These are phyloP conservation scores for Thecocarcelia acutangulata DNA, from an alignment of 2,888 invertebrate species.

Conservation along the genomic window DNA sequence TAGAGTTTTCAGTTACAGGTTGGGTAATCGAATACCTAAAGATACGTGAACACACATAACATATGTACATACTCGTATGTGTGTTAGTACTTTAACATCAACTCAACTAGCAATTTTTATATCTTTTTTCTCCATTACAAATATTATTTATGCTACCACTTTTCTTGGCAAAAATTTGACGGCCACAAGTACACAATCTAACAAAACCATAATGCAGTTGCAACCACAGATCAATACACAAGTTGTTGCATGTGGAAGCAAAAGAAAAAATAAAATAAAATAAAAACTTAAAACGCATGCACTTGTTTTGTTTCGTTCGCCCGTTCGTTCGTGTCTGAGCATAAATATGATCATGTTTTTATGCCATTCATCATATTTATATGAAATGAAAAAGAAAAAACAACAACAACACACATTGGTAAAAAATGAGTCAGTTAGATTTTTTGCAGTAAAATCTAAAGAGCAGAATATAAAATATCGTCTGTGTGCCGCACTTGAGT, in stretches of 20 bases:
- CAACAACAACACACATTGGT: neutral
- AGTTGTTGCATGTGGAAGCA: slow-evolving; percentile 33
- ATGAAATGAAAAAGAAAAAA: slow-evolving; percentile 17
- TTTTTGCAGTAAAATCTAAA: slow-evolving; percentile 7
- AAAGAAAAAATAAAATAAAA: neutral
- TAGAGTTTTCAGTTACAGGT: too few relatives aligned
- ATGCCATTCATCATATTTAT: slow-evolving; percentile 65
- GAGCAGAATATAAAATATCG: slow-evolving; percentile 19
- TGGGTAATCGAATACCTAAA: too few relatives aligned
- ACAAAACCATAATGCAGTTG: slow-evolving; percentile 22
- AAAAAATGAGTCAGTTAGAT: neutral
- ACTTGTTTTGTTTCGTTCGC: slow-evolving; percentile 42
- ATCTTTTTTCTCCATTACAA: neutral
- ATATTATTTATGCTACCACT: slow-evolving; percentile 43
- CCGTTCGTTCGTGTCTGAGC: slow-evolving; percentile 36
- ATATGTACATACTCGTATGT: too few relatives aligned
- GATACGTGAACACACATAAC: too few relatives aligned
- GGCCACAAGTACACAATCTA: neutral
- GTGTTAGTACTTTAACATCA: neutral
- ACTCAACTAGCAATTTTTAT: neutral
- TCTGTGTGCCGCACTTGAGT: slow-evolving; percentile 33
- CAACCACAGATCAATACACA: slow-evolving; percentile 22
- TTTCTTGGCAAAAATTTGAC: slow-evolving; percentile 39
- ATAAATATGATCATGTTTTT: slow-evolving; percentile 65
- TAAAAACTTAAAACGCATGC: slow-evolving; percentile 29